phyloP scores from a whole-genome alignment of 2,888 invertebrate genomes.

The Brachyptera risi region DNA sequence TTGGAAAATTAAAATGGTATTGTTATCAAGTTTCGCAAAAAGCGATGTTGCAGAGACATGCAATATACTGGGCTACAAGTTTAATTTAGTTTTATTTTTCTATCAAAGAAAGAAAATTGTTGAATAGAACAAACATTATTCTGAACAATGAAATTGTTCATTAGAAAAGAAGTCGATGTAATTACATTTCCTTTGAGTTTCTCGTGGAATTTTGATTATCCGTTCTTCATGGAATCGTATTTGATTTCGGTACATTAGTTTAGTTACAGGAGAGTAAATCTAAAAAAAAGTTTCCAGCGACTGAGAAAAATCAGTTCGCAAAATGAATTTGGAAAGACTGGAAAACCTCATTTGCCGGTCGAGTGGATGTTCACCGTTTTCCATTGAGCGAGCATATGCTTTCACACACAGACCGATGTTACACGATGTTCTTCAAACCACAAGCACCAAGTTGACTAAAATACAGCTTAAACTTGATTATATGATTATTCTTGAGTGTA shows the following conservation, averaged over 20 bases:
- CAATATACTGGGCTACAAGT: too few relatives aligned
- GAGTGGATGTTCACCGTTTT: conserved; percentile 27
- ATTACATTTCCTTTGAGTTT: conserved; percentile 12
- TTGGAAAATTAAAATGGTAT: too few relatives aligned
- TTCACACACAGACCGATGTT: neutral
- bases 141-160: conserved; percentile 3
- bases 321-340: conserved; percentile 34
- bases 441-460: too few relatives aligned
- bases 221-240: conserved; percentile 7
- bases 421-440: conserved; percentile 5
- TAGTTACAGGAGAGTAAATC: conserved; percentile 23
- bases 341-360: conserved; percentile 34
- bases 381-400: conserved; percentile 12
- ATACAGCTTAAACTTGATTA: too few relatives aligned
- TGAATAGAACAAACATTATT: neutral
- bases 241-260: conserved; percentile 26
- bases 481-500: too few relatives aligned
- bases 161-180: conserved; percentile 7
- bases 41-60: too few relatives aligned
- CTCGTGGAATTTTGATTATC: conserved; percentile 20
- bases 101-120: neutral
- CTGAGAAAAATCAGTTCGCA: conserved; percentile 29
- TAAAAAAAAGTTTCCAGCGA: conserved; percentile 16
- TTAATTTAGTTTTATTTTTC: too few relatives aligned
- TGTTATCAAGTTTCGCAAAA: too few relatives aligned